These are phyloP conservation scores for Caenorhabditis remanei DNA, from an alignment of 1,140 invertebrate genomes.

Conservation along the genomic window DNA sequence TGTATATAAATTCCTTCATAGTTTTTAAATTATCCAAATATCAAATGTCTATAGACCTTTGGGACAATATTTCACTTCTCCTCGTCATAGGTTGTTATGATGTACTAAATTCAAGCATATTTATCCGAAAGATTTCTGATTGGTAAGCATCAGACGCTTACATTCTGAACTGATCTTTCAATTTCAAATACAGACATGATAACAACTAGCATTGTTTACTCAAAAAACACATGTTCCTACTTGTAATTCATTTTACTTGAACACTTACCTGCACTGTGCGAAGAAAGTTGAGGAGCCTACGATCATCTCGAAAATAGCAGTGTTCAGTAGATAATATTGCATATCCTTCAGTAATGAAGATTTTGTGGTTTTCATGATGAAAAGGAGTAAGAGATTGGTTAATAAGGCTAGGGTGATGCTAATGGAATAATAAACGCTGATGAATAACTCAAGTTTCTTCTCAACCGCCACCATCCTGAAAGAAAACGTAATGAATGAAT, in stretches of 20 bases:
- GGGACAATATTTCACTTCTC: no score
- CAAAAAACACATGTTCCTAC: not conserved
- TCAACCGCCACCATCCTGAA: not conserved
- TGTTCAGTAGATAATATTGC: slow-evolving; percentile 20
- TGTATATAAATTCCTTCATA: no score
- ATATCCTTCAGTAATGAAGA: slow-evolving; percentile 8
- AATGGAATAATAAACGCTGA: not conserved
- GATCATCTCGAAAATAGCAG: not conserved
- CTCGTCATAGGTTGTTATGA: no score
- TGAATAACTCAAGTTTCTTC: not conserved
- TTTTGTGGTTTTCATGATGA: slow-evolving; percentile 23
- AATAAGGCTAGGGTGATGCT: not conserved
- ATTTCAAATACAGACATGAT: no score
- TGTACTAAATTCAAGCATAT: no score
- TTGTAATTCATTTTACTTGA: not conserved
- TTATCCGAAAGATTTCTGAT: no score
- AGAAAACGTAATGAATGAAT: not conserved
- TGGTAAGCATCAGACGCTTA: no score
- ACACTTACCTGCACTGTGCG: slow-evolving; percentile 8
- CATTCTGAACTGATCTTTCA: no score
- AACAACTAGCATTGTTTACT: no score
- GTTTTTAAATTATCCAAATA: no score
- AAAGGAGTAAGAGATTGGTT: not conserved
- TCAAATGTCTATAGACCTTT: no score
- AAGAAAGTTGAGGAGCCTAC: slow-evolving; percentile 1